These are phyloP conservation scores for Kradibia gibbosae DNA, from an alignment of 1,140 invertebrate species.

Conservation along the genomic window DNA sequence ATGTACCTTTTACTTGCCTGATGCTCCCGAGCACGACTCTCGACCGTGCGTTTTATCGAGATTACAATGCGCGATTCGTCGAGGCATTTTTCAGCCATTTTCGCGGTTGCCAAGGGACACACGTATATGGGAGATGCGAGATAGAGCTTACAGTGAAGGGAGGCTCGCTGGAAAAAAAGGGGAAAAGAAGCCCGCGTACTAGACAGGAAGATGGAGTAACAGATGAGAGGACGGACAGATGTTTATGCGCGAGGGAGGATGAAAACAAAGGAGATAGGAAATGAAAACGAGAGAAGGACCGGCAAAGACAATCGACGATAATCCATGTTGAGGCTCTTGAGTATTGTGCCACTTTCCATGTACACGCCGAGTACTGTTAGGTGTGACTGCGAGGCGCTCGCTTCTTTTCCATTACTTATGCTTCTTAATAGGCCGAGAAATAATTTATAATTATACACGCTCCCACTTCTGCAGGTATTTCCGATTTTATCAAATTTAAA, in stretches of 20 bases:
- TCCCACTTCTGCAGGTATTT: no score
- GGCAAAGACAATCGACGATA: constrained; percentile 36
- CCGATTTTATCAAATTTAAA: no score
- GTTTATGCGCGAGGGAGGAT: constrained; percentile 41
- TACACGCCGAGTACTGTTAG: constrained; percentile 27
- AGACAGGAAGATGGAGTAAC: constrained; percentile 39
- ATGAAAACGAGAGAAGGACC: constrained; percentile 47
- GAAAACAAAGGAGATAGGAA: constrained; percentile 22
- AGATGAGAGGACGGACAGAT: constrained; percentile 42
- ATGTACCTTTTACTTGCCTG: constrained; percentile 15
- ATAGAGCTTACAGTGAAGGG: neutral
- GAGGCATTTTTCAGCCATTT: constrained; percentile 21
- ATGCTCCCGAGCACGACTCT: constrained; percentile 23
- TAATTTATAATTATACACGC: no score
- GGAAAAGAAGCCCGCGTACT: constrained; percentile 12
- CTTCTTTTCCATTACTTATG: neutral
- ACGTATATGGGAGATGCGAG: constrained; percentile 14
- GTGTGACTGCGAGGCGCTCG: neutral
- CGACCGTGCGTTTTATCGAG: constrained; percentile 35
- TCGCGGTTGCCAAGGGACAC: constrained; percentile 19
- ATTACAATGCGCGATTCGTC: constrained; percentile 42
- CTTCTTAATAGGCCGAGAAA: neutral
- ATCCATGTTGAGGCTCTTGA: constrained; percentile 26
- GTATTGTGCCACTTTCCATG: constrained; percentile 45
- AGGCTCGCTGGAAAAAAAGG: neutral